Percentiles rank a stretch among this genome's conserved stretches.
Conservation (phyloP, 1,140 invertebrate species). For the Yoshiicerus persimilis region DNA sequence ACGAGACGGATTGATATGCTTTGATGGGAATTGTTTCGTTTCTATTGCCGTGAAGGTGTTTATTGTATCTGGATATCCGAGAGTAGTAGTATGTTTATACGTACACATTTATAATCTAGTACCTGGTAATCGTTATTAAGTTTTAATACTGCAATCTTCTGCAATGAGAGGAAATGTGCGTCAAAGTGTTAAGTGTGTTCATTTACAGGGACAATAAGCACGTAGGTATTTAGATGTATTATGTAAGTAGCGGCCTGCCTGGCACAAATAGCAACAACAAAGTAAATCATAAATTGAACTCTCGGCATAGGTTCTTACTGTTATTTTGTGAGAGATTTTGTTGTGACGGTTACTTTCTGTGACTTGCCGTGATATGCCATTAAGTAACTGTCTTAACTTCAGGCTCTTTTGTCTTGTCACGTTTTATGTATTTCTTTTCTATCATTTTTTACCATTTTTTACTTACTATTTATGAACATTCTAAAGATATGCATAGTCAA, state of each 20-base stretch:
- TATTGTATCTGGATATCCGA: neutral
- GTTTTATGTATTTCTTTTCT: neutral
- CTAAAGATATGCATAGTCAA: too few species aligned
- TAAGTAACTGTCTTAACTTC: slow-evolving; percentile 13
- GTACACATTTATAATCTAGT: too few species aligned
- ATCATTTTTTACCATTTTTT: neutral
- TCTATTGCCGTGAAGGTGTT: neutral
- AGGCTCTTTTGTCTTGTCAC: neutral
- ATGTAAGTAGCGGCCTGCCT: neutral
- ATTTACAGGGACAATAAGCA: neutral
- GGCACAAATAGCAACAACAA: neutral
- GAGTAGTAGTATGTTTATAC: too few species aligned
- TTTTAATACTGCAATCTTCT: neutral
- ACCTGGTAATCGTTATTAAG: neutral
- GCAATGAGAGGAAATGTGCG: neutral
- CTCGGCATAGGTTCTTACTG: neutral
- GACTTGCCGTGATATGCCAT: neutral
- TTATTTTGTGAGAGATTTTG: slow-evolving; percentile 5
- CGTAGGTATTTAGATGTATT: neutral
- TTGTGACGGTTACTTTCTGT: neutral
- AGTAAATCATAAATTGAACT: slow-evolving; percentile 8
- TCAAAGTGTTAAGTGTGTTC: neutral
- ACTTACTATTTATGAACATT: neutral
- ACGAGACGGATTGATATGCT: neutral
- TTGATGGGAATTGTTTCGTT: neutral